Percentiles rank a stretch among this genome's conserved stretches.
Conservation (phyloP, 2,888 invertebrate genomes). For the Azorinus chamasolen region DNA sequence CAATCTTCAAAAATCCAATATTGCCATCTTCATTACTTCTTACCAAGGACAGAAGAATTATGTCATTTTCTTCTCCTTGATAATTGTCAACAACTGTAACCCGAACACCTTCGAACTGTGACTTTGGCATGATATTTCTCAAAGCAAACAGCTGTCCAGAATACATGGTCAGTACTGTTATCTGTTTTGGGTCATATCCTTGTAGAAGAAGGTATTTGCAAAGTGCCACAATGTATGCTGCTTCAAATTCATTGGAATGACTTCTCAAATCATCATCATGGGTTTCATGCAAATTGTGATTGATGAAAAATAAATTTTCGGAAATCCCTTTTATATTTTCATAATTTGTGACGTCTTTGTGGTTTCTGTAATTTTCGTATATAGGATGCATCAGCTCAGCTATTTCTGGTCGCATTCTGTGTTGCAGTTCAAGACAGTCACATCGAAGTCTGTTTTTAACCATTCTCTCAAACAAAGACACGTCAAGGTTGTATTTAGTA, state of each 20-base stretch:
- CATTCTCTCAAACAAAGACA: constrained; percentile 94
- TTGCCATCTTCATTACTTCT: constrained; percentile 81
- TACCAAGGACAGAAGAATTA: constrained; percentile 85
- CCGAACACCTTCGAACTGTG: constrained; percentile 74
- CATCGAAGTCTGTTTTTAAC: constrained; percentile 90
- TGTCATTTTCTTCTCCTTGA: constrained; percentile 86
- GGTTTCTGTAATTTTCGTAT: constrained; percentile 66
- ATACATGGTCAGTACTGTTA: constrained; percentile 83
- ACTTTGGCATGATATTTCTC: constrained; percentile 71
- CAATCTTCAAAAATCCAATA: constrained; percentile 81
- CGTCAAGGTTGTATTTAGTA: constrained; percentile 90
- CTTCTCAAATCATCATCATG: constrained; percentile 77
- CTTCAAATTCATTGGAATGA: constrained; percentile 79
- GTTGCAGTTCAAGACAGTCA: constrained; percentile 89
- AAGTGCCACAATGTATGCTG: constrained; percentile 73
- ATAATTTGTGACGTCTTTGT: constrained; percentile 71
- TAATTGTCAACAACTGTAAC: constrained; percentile 84
- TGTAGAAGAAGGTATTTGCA: constrained; percentile 80
- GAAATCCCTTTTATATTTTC: constrained; percentile 74
- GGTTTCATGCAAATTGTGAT: constrained; percentile 74
- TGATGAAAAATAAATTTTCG: constrained; percentile 78
- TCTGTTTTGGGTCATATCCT: constrained; percentile 76
- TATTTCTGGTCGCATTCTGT: constrained; percentile 85
- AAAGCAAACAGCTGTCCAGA: constrained; percentile 79
- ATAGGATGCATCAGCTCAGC: constrained; percentile 78